A percentile compares a stretch with the other conserved stretches of the same genome.
phyloP scores from a whole-genome alignment of 2,113 vertebrate species.

The Corynorhinus townsendii region DNA sequence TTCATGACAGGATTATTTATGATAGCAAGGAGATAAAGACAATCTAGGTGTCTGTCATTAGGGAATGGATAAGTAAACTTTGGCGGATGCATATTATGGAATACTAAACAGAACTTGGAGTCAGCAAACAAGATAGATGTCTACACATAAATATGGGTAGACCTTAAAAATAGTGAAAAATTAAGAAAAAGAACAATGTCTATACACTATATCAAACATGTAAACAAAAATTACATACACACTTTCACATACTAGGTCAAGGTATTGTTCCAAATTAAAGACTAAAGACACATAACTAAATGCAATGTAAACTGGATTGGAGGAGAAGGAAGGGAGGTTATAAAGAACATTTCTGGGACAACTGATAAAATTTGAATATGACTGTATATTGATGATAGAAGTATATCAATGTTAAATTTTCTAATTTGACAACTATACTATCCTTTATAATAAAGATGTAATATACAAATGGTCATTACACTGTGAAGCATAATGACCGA shows the following conservation, averaged over 20 bases:
- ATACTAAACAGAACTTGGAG: background rate
- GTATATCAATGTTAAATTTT: background rate
- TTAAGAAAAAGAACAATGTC: background rate
- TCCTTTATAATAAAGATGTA: too few species aligned
- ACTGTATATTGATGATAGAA: background rate
- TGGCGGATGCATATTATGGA: background rate
- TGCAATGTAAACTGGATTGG: background rate
- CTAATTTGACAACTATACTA: background rate
- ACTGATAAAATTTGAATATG: background rate
- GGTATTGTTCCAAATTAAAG: background rate
- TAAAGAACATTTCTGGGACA: background rate
- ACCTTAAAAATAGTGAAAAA: slow-evolving; percentile 1
- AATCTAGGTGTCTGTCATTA: background rate
- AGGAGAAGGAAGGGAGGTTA: background rate
- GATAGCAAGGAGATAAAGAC: slow-evolving; percentile 6
- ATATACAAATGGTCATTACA: too few species aligned
- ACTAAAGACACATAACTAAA: background rate
- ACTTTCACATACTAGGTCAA: background rate
- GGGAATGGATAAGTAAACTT: background rate
- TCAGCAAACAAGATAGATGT: background rate
- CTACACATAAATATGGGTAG: background rate
- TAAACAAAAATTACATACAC: background rate
- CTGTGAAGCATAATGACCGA: too few species aligned
- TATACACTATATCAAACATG: background rate
- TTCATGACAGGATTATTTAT: slow-evolving; percentile 2